Conservation (phyloP, 2,888 invertebrate genomes). For the Chalcis sispes region DNA sequence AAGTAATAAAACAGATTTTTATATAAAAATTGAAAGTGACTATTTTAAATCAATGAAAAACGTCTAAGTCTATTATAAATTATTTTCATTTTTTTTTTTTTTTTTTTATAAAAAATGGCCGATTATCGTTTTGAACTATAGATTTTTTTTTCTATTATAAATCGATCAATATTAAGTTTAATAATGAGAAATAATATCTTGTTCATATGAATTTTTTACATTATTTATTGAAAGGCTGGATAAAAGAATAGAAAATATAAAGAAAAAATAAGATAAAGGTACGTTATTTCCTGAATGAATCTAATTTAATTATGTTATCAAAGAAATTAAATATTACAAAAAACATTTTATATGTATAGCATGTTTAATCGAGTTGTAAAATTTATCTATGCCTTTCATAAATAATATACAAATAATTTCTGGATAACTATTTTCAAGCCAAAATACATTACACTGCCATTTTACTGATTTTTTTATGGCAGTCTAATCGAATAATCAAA, state of each 20-base stretch:
- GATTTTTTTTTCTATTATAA: conserved; percentile 42
- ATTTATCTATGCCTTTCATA: conserved; percentile 34
- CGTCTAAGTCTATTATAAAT: conserved; percentile 30
- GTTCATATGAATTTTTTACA: conserved; percentile 41
- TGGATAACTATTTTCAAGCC: conserved; percentile 47
- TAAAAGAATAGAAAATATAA: conserved; percentile 17
- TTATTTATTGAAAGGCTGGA: conserved; percentile 45
- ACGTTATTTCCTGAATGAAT: conserved; percentile 23
- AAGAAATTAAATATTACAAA: conserved; percentile 13
- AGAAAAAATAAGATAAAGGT: conserved; percentile 16
- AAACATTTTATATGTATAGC: conserved; percentile 35
- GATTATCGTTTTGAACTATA: conserved; percentile 35
- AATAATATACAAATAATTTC: conserved; percentile 48
- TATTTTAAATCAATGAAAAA: conserved; percentile 47
- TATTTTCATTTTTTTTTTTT: conserved; percentile 40
- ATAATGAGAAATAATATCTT: conserved; percentile 17
- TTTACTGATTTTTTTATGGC: conserved; percentile 51
- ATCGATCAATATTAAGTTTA: conserved; percentile 46
- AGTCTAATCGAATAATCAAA: conserved; percentile 49
- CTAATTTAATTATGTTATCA: conserved; percentile 23
- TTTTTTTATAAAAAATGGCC: conserved; percentile 37
- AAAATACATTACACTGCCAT: conserved; percentile 56
- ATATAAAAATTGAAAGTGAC: conserved; percentile 13
- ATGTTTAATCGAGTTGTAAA: conserved; percentile 34
- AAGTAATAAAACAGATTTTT: too few species aligned